A percentile compares a stretch with the other conserved stretches of the same genome.
phyloP scores from a whole-genome alignment of 1,140 invertebrate species.

The Vanessa tameamea region DNA sequence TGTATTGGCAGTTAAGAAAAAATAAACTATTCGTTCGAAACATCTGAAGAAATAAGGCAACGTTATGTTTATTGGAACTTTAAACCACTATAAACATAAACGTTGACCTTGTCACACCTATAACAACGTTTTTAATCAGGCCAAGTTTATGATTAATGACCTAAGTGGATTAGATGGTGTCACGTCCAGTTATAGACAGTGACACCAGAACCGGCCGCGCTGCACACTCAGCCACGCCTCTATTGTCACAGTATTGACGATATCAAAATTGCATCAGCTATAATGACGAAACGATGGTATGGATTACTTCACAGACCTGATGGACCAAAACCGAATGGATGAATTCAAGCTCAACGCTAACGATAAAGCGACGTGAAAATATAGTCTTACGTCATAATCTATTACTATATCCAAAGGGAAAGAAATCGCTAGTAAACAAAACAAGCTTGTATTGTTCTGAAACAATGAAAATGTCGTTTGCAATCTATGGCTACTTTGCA shows the following conservation, averaged over 20 bases:
- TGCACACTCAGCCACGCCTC: constrained; percentile 22
- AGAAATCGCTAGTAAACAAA: too few species aligned
- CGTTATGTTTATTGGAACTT: not conserved
- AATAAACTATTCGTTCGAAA: not conserved
- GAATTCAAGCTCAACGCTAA: too few species aligned
- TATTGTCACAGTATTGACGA: constrained; percentile 5
- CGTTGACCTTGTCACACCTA: constrained; percentile 23
- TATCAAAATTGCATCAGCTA: constrained; percentile 6
- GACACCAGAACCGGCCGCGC: constrained; percentile 9
- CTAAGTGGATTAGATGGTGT: constrained; percentile 29
- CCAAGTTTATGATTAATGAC: constrained; percentile 30
- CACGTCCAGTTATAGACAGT: constrained; percentile 19
- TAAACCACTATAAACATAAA: constrained; percentile 15
- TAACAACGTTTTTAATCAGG: constrained; percentile 19
- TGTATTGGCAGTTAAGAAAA: too few species aligned
- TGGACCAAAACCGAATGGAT: not conserved
- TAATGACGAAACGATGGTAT: too few species aligned
- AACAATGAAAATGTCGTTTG: too few species aligned
- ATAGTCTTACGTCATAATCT: too few species aligned
- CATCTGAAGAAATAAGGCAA: not conserved
- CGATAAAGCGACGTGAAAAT: too few species aligned
- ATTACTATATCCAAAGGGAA: too few species aligned
- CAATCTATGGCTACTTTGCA: too few species aligned
- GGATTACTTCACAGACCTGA: not conserved
- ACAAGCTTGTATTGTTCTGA: too few species aligned